Percentiles rank a stretch among this genome's conserved stretches.
Evolutionary conservation across 2,113 vertebrate species (phyloP).

Genomic region (Clupea harengus): DNA sequence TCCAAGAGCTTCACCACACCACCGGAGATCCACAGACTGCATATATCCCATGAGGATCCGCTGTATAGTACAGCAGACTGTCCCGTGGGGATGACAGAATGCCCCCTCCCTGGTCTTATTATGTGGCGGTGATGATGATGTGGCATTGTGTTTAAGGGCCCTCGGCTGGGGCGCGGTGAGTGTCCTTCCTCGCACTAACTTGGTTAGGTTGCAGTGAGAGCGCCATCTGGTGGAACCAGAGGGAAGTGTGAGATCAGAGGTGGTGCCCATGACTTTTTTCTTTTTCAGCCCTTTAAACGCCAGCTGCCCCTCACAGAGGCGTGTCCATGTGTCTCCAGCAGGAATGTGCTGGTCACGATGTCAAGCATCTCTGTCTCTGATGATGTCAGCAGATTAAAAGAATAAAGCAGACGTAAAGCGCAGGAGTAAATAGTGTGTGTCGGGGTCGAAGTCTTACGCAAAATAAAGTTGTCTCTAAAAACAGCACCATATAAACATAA

Average conservation of each 20-base stretch:
- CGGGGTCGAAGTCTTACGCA: conserved; percentile 18
- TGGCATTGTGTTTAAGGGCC: neutral
- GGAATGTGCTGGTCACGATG: conserved; percentile 20
- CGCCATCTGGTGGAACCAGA: neutral
- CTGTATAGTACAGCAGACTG: neutral
- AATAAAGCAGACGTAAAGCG: neutral
- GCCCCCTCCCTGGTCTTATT: conserved; percentile 3
- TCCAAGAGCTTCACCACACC: neutral
- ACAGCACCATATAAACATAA: neutral
- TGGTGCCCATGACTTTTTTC: too few species aligned
- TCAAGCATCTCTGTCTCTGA: conserved; percentile 30
- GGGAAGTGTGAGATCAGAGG: neutral
- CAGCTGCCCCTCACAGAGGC: neutral
- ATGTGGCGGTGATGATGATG: neutral
- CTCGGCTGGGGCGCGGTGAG: neutral
- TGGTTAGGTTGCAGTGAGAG: neutral
- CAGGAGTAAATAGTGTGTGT: neutral
- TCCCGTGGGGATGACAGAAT: neutral
- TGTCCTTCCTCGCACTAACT: neutral
- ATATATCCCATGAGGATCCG: neutral
- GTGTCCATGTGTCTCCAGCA: neutral
- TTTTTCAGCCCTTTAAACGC: conserved; percentile 32
- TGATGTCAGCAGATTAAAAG: conserved; percentile 34
- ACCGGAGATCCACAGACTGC: neutral
- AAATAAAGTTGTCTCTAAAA: neutral